These are phyloP conservation scores for Penaeus japonicus DNA, from an alignment of 1,140 invertebrate species.

Conservation along the genomic window DNA sequence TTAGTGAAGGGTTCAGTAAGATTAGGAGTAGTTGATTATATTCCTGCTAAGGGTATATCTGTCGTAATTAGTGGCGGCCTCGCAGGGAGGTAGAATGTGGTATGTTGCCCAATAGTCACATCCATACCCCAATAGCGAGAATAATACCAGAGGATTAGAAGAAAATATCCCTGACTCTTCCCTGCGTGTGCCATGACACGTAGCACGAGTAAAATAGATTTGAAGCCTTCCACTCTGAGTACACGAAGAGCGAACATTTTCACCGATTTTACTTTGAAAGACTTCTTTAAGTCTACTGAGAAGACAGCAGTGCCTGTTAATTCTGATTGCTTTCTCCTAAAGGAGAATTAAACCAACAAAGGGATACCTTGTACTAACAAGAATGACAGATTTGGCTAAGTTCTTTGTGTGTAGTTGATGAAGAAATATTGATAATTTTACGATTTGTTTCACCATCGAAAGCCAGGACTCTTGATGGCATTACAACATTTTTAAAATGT, in stretches of 20 bases:
- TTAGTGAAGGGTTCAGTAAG: neutral
- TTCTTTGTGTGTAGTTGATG: neutral
- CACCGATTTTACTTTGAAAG: no score
- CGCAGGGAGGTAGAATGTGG: no score
- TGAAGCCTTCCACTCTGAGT: no score
- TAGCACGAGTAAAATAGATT: constrained; percentile 2
- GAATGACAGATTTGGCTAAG: neutral
- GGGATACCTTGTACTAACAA: neutral
- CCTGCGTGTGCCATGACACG: constrained; percentile 17
- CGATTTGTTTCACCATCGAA: neutral
- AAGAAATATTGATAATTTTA: neutral
- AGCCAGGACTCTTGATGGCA: neutral
- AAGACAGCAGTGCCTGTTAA: no score
- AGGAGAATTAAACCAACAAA: no score
- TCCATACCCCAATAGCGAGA: no score
- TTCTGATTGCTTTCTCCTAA: no score
- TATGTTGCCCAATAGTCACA: no score
- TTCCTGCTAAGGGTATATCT: neutral
- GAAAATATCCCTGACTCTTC: neutral
- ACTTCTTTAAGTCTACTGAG: no score
- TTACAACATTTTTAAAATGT: no score
- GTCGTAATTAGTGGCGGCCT: no score
- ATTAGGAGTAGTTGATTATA: neutral
- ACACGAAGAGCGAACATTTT: no score
- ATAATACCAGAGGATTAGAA: neutral